Percentiles rank a stretch among this genome's conserved stretches.
phyloP scores from a whole-genome alignment of 2,797 vertebrate species.

The Allobates femoralis region DNA sequence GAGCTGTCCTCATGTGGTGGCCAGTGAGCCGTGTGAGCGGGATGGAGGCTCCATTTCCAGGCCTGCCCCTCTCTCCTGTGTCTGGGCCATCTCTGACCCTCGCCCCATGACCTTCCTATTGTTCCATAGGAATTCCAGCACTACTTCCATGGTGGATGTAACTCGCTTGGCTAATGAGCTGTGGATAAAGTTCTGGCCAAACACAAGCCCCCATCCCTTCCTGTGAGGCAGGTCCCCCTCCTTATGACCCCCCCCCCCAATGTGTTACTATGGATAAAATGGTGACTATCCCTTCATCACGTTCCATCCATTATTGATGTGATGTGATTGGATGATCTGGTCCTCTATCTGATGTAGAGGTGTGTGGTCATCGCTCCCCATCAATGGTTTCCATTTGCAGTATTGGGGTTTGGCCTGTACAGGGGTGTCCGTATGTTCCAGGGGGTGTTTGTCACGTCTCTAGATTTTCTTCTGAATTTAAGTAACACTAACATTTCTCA shows the following conservation, averaged over 20 bases:
- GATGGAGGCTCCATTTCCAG: conserved; percentile 27
- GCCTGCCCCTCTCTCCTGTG: neutral
- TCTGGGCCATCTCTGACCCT: conserved; percentile 10
- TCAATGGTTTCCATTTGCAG: neutral
- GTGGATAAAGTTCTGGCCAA: conserved; percentile 21
- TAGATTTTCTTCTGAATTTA: too few species aligned
- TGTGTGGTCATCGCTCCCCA: neutral
- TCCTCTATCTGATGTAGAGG: neutral
- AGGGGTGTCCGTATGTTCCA: too few species aligned
- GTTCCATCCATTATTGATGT: neutral
- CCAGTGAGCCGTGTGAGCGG: conserved; percentile 2
- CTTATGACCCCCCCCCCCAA: neutral
- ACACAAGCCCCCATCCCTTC: neutral
- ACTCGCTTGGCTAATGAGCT: conserved; percentile 36
- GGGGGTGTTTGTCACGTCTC: too few species aligned
- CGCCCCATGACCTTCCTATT: conserved; percentile 50
- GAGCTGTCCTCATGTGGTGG: neutral
- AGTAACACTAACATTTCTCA: too few species aligned
- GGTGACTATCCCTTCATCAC: too few species aligned
- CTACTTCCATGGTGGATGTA: conserved; percentile 24
- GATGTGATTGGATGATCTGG: neutral
- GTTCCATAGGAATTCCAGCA: conserved; percentile 42
- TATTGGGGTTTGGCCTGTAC: neutral
- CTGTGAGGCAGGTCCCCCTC: neutral
- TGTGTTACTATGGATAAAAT: too few species aligned